Evolutionary conservation across 2,797 vertebrate genomes (phyloP).

Genomic region (Eospalax fontanierii): DNA sequence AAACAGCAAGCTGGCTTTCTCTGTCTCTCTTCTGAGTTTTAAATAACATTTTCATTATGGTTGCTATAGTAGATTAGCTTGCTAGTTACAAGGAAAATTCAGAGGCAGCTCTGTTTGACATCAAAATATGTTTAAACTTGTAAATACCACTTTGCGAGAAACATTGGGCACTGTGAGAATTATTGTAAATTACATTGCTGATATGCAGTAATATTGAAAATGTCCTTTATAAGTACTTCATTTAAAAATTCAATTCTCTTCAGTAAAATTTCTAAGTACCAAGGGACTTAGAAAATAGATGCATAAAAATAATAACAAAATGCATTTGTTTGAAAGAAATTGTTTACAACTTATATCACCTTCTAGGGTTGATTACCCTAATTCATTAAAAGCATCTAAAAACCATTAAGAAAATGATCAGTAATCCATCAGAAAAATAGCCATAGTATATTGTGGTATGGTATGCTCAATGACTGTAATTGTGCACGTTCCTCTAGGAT

Average conservation of each 20-base stretch:
- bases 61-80: conserved; percentile 65
- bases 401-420: neutral
- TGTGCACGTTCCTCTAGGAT: neutral
- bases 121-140: conserved; percentile 67
- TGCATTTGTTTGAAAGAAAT: conserved; percentile 13
- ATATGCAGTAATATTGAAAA: conserved; percentile 63
- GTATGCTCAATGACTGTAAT: neutral
- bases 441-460: neutral
- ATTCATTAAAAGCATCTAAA: conserved; percentile 11
- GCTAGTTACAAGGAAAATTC: conserved; percentile 62
- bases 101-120: conserved; percentile 25
- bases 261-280: conserved; percentile 44
- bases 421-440: neutral
- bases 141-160: conserved; percentile 60
- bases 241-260: conserved; percentile 70
- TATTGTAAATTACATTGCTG: conserved; percentile 40
- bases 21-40: conserved; percentile 71
- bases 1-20: conserved; percentile 61
- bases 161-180: conserved; percentile 18
- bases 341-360: neutral
- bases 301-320: conserved; percentile 53
- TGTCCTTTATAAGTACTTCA: conserved; percentile 53
- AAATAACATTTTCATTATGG: conserved; percentile 81
- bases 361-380: conserved; percentile 29
- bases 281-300: conserved; percentile 59